Percentiles rank a stretch among this genome's conserved stretches.
Conservation (phyloP, 1,140 invertebrate genomes). For the Diabrotica undecimpunctata region DNA sequence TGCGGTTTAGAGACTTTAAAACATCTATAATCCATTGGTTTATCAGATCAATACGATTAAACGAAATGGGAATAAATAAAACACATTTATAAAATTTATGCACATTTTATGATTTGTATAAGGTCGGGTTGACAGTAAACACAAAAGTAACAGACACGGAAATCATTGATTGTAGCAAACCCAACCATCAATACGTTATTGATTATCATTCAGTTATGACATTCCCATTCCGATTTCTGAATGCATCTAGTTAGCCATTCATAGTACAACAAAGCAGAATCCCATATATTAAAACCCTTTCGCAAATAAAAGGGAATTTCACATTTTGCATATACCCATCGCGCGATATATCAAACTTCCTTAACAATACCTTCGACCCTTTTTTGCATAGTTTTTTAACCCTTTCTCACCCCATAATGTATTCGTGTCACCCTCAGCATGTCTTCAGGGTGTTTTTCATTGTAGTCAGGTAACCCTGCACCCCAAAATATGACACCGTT, state of each 20-base stretch:
- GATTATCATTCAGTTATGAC: slow-evolving; percentile 49
- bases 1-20: too few species aligned
- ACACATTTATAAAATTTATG: slow-evolving; percentile 31
- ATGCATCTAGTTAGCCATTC: slow-evolving; percentile 50
- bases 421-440: slow-evolving; percentile 41
- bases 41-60: too few species aligned
- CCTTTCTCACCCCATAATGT: slow-evolving; percentile 46
- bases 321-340: slow-evolving; percentile 42
- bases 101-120: slow-evolving; percentile 36
- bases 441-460: slow-evolving; percentile 49
- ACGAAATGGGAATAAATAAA: too few species aligned
- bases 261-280: slow-evolving; percentile 46
- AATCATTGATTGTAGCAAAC: slow-evolving; percentile 35
- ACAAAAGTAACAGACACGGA: slow-evolving; percentile 22
- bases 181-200: slow-evolving; percentile 47
- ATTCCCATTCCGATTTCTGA: slow-evolving; percentile 46
- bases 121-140: slow-evolving; percentile 13
- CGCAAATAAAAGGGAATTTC: slow-evolving; percentile 30
- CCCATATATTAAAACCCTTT: slow-evolving; percentile 41
- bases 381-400: slow-evolving; percentile 48
- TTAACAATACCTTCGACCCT: slow-evolving; percentile 41
- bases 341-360: slow-evolving; percentile 41
- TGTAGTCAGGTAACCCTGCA: slow-evolving; percentile 44
- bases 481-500: slow-evolving; percentile 46
- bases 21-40: too few species aligned